Percentiles rank a stretch among this genome's conserved stretches.
Evolutionary conservation across 2,888 invertebrate genomes (phyloP).

Genomic region (Quadriops clusia): DNA sequence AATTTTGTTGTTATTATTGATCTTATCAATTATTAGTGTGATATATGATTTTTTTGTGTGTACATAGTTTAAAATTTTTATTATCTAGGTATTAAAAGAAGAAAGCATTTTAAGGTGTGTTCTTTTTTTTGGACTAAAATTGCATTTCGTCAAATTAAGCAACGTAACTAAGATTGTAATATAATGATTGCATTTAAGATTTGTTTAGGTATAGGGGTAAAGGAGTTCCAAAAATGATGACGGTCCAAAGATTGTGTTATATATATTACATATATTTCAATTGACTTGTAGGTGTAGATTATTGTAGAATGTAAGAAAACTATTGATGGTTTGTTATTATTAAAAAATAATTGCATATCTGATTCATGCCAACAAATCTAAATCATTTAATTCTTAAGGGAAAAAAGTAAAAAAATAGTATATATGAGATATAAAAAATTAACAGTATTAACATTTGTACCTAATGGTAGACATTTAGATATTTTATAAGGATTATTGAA

Average conservation of each 20-base stretch:
- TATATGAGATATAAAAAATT: constrained; percentile 26
- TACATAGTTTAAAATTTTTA: no score
- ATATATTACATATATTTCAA: constrained; percentile 14
- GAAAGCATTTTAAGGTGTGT: no score
- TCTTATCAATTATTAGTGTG: constrained; percentile 1
- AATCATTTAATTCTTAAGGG: constrained; percentile 11
- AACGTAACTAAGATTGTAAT: no score
- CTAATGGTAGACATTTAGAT: constrained; percentile 38
- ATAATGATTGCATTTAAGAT: constrained; percentile 4
- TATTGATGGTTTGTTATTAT: constrained; percentile 13
- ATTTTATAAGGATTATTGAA: constrained; percentile 32
- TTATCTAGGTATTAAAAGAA: no score
- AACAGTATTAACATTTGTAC: constrained; percentile 39
- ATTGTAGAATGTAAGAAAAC: constrained; percentile 10
- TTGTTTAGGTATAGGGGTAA: constrained; percentile 5
- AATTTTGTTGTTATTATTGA: constrained; percentile 6
- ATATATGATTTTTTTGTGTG: background rate
- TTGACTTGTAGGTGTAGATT: constrained; percentile 14
- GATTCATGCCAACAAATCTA: constrained; percentile 13
- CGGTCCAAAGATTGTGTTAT: constrained; percentile 19
- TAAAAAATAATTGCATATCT: constrained; percentile 15
- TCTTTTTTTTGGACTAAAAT: no score
- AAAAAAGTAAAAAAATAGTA: constrained; percentile 18
- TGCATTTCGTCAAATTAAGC: no score
- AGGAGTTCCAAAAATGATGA: no score